Conservation (phyloP, 2,888 invertebrate genomes). For the Graphium colonna region DNA sequence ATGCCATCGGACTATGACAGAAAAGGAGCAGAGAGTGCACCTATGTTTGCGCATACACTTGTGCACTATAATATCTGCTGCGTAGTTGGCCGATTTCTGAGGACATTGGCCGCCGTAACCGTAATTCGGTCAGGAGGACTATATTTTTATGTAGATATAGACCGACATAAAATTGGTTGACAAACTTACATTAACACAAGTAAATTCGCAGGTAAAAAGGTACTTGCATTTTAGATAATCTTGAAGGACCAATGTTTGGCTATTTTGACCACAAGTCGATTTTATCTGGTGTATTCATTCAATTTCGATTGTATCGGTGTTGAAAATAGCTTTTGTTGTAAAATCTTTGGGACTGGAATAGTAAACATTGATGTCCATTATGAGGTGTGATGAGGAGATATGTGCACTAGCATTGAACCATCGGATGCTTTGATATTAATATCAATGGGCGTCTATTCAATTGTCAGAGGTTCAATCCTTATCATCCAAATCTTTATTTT, state of each 20-base stretch:
- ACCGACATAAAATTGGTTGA: no score
- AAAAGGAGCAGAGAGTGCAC: no score
- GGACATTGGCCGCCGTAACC: no score
- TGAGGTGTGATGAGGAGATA: conserved; percentile 33
- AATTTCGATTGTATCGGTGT: conserved; percentile 45
- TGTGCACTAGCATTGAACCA: conserved; percentile 55
- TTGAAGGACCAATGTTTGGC: conserved; percentile 30
- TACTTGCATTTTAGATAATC: no score
- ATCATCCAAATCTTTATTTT: conserved; percentile 34
- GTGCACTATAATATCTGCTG: no score
- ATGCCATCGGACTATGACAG: no score
- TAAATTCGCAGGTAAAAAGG: no score
- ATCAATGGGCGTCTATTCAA: conserved; percentile 43
- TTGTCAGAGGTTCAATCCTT: conserved; percentile 42
- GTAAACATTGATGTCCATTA: conserved; percentile 33
- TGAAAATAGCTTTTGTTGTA: conserved; percentile 38
- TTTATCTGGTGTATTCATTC: conserved; percentile 33
- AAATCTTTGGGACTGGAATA: conserved; percentile 40
- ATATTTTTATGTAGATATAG: no score
- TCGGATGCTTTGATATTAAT: conserved; percentile 45
- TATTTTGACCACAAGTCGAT: conserved; percentile 52
- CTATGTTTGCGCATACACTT: no score
- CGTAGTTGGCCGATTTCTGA: no score
- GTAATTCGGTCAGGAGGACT: no score
- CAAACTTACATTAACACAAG: no score